Evolutionary conservation across 53 echinoderm and acorn worm genomes (phyloP), one percentile per base, ranked within the genome.

Genomic region (Patiria pectinifera): DNA sequence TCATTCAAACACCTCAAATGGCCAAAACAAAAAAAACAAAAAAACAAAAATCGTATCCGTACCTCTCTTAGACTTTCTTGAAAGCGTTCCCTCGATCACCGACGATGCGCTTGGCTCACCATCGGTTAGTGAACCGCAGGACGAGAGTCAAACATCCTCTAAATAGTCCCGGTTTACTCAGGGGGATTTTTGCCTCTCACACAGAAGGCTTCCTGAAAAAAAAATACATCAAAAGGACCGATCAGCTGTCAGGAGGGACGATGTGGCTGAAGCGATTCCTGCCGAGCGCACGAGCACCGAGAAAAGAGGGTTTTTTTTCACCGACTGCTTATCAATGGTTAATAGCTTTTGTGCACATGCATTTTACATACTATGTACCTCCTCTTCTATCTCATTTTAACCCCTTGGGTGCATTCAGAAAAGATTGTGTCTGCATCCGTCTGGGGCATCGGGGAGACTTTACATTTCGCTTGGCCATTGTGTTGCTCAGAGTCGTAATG

Each of bases 141-240:
- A 23, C 3, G 74, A 22, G 74, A n/a, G 74, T 74, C 22, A 74
- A 74, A 24, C 74, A 74, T 74, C 24, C 24, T 74, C 24, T 9
- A 24, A 69, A 69, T 69, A 24, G 74, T 74, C 74, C 21, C 9
- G 74, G 74, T 24, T n/a, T 5, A 10, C 74, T 74, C 74, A 6
- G 24, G 74, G 74, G 74, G 11, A 66, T 66, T 66, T 66, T 74
- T 3, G 4, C 74, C 74, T n/a, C 74, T 74, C n/a, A 24, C 24
- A 6, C 3, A 4, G 22, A 21, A n/a, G 6, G 24, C 24, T 74
- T 74, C 24, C 74, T 74, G 74, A 74, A 74, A 74, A 70, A 70
- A 70, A 12, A 74, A 74, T 22, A 74, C 74, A 74, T 74, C 74
- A 74, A 74, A 74, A 74, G 74, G 4, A 23, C 74, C 74, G 22